Evolutionary conservation across 1,140 invertebrate species (phyloP).

Genomic region (Apis laboriosa): DNA sequence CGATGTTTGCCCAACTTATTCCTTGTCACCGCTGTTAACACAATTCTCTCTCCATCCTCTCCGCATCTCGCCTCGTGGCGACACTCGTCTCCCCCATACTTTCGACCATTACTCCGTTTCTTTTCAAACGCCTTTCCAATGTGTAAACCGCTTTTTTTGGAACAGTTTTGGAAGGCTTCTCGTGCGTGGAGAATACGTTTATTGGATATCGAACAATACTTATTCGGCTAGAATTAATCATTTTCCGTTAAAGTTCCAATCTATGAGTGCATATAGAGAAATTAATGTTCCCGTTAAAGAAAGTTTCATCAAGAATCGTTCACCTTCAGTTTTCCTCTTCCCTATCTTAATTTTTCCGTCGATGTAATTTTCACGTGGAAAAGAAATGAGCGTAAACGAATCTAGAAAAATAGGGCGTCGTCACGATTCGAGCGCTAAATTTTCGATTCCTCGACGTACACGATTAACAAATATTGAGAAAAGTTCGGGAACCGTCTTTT

Average conservation of each 20-base stretch:
- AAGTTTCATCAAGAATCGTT: not conserved
- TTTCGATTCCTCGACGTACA: too few species aligned
- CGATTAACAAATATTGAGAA: too few species aligned
- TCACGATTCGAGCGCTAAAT: too few species aligned
- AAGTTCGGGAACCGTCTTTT: too few species aligned
- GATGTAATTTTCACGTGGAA: not conserved
- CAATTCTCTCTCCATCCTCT: conserved; percentile 53
- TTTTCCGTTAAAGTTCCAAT: too few species aligned
- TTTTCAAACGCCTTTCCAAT: conserved; percentile 1
- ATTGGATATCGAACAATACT: too few species aligned
- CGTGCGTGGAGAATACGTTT: not conserved
- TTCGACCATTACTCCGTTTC: conserved; percentile 29
- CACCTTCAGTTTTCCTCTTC: not conserved
- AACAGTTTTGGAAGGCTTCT: not conserved
- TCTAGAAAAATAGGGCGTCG: too few species aligned
- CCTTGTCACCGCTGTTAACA: conserved; percentile 79
- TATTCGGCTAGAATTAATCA: too few species aligned
- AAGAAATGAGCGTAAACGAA: not conserved
- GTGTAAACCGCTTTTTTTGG: not conserved
- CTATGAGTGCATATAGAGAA: too few species aligned
- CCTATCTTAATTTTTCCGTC: not conserved
- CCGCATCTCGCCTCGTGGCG: not conserved
- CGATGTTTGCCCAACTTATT: conserved; percentile 80
- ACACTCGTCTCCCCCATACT: not conserved
- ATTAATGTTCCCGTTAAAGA: not conserved